Percentiles rank a stretch among this genome's conserved stretches.
Evolutionary conservation across 1,140 invertebrate species (phyloP).

Genomic region (Rhyzopertha dominica): DNA sequence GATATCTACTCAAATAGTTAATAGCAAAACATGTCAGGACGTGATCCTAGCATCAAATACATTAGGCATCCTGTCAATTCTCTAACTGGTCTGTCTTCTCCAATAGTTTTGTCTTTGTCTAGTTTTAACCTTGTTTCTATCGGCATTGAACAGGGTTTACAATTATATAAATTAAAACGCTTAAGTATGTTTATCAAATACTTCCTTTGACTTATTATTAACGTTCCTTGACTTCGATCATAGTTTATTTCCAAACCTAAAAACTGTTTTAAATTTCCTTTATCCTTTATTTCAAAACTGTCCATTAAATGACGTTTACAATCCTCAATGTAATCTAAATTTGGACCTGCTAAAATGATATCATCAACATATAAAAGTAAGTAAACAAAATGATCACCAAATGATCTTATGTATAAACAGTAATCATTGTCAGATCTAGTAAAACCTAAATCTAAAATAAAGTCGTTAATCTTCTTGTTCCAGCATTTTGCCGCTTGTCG

Average conservation of each 20-base stretch:
- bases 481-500: slow-evolving; percentile 2
- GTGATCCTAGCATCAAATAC: slow-evolving; percentile 10
- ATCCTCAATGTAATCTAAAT: slow-evolving; percentile 8
- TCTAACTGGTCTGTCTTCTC: slow-evolving; percentile 1
- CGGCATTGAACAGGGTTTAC: slow-evolving; percentile 5
- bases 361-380: slow-evolving; percentile 22
- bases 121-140: slow-evolving; percentile 15
- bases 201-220: slow-evolving; percentile 18
- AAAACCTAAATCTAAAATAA: slow-evolving; percentile 16
- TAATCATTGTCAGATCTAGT: slow-evolving; percentile 16
- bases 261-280: slow-evolving; percentile 18
- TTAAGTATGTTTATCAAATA: slow-evolving; percentile 7
- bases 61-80: slow-evolving; percentile 9
- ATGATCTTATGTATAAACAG: slow-evolving; percentile 8
- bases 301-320: slow-evolving; percentile 16
- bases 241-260: slow-evolving; percentile 20
- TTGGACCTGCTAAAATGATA: slow-evolving; percentile 14
- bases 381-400: slow-evolving; percentile 11
- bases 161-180: slow-evolving; percentile 13
- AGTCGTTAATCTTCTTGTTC: slow-evolving; percentile 3
- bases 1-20: slow-evolving; percentile 10
- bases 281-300: slow-evolving; percentile 21
- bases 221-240: slow-evolving; percentile 14
- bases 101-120: background rate
- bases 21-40: slow-evolving; percentile 8